Evolutionary conservation across 2,888 invertebrate genomes (phyloP).

Genomic region (Linnaemya tessellans): DNA sequence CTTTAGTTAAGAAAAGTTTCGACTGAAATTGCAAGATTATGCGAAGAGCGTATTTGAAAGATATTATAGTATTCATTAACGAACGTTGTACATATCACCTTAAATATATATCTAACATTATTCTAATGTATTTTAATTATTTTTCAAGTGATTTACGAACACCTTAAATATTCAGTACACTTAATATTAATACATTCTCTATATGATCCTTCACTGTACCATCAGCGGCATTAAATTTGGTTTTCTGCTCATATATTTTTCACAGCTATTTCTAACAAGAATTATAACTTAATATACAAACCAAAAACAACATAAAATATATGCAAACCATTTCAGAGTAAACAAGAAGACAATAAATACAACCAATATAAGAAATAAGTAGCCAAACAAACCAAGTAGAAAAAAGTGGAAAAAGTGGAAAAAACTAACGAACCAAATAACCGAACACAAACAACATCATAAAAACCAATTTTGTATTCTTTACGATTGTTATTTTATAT

Average conservation of each 20-base stretch:
- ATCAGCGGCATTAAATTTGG: slow-evolving; percentile 3
- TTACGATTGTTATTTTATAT: slow-evolving; percentile 76
- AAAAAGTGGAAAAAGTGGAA: slow-evolving; percentile 5
- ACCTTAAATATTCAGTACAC: no score
- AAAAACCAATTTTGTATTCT: slow-evolving; percentile 76
- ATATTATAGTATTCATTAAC: no score
- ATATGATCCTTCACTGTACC: not conserved
- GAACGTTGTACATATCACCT: no score
- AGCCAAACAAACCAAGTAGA: slow-evolving; percentile 31
- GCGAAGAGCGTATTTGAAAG: no score
- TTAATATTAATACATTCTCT: not conserved
- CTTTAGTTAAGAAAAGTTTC: no score
- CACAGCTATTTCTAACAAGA: slow-evolving; percentile 33
- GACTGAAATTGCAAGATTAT: no score
- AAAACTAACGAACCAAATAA: slow-evolving; percentile 69
- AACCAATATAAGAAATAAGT: slow-evolving; percentile 23
- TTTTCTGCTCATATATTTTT: slow-evolving; percentile 32
- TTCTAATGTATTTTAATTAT: no score
- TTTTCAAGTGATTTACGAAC: not conserved
- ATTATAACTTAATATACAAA: slow-evolving; percentile 5
- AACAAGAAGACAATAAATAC: slow-evolving; percentile 41
- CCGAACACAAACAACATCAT: slow-evolving; percentile 71
- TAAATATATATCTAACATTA: no score
- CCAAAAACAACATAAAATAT: not conserved
- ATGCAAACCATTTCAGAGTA: slow-evolving; percentile 18